phyloP scores from a whole-genome alignment of 2,888 invertebrate genomes.

The Apeira syringaria region DNA sequence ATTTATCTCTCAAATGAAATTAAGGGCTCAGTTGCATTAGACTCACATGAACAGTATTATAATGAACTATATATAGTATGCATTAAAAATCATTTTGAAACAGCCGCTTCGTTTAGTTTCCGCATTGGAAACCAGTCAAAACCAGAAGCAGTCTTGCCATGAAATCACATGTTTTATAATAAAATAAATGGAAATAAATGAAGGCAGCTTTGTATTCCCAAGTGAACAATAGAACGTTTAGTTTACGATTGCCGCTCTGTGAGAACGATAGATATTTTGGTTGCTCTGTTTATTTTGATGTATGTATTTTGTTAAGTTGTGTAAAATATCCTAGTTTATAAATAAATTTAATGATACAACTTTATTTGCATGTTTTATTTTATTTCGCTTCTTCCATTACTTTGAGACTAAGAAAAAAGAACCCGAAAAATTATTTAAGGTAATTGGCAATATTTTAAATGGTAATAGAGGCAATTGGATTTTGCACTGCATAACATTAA shows the following conservation, averaged over 20 bases:
- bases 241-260: constrained; percentile 47
- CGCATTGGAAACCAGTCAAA: constrained; percentile 9
- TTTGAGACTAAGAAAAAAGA: constrained; percentile 1
- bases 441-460: neutral
- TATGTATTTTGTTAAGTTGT: constrained; percentile 84
- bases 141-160: constrained; percentile 34
- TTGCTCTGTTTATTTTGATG: constrained; percentile 80
- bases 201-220: constrained; percentile 10
- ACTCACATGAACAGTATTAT: constrained; percentile 64
- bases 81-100: constrained; percentile 7
- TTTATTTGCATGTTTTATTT: constrained; percentile 72
- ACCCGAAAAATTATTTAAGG: too few relatives aligned
- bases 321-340: constrained; percentile 81
- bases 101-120: constrained; percentile 41
- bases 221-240: constrained; percentile 7
- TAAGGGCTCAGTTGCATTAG: constrained; percentile 43
- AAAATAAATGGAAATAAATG: constrained; percentile 6
- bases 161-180: neutral
- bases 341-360: constrained; percentile 73
- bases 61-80: constrained; percentile 29
- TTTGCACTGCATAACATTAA: constrained; percentile 11
- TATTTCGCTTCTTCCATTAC: constrained; percentile 43
- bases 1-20: constrained; percentile 39
- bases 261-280: constrained; percentile 66
- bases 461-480: constrained; percentile 14